phyloP scores from a whole-genome alignment of 2,797 vertebrate genomes.

The Enteromius radiatus region DNA sequence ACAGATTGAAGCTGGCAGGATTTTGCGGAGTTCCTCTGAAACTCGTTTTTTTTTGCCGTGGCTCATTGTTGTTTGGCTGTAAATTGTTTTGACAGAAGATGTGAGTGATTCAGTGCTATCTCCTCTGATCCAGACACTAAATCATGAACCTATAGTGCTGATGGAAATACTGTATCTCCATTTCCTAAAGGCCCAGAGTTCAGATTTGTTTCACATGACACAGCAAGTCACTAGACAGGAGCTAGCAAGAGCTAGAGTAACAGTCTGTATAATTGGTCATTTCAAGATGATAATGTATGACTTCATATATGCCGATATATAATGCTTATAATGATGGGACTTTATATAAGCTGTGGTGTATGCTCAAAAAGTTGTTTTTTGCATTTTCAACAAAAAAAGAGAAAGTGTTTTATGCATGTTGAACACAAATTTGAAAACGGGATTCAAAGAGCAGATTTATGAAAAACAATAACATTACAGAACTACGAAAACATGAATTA shows the following conservation, averaged over 20 bases:
- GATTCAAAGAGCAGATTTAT: too few species aligned
- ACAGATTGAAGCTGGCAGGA: conserved; percentile 4
- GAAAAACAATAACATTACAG: too few species aligned
- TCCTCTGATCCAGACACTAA: conserved; percentile 21
- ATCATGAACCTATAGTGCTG: neutral
- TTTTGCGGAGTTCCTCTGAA: neutral
- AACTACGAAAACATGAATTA: too few species aligned
- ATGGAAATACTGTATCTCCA: conserved; percentile 11
- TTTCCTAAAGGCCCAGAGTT: neutral
- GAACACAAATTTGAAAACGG: too few species aligned
- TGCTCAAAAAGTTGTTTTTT: neutral
- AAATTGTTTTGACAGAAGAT: conserved; percentile 17
- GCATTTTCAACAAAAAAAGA: neutral
- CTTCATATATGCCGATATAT: neutral
- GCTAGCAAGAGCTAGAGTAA: neutral
- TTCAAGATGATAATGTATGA: neutral
- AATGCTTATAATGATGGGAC: neutral
- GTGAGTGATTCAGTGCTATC: conserved; percentile 7
- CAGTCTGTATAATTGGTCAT: conserved; percentile 1
- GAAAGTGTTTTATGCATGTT: neutral
- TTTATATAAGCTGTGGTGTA: neutral
- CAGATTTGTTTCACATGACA: neutral
- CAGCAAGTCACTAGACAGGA: neutral
- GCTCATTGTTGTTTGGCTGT: neutral
- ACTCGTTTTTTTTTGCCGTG: neutral